A percentile compares a stretch with the other conserved stretches of the same genome.
Conservation (phyloP, 2,888 invertebrate species). For the Apocheima hispidaria region DNA sequence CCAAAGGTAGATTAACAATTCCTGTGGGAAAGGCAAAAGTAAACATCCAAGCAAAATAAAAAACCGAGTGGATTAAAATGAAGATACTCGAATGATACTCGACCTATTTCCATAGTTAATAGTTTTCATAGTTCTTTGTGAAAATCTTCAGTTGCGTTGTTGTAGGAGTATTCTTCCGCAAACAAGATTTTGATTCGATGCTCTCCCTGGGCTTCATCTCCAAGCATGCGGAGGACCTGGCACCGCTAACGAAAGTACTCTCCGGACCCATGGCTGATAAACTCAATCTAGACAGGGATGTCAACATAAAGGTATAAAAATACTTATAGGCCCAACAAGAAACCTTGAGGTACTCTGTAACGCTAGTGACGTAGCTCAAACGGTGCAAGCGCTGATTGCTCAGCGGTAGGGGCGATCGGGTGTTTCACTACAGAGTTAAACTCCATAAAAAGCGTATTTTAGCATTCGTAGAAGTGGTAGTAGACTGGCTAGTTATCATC, state of each 20-base stretch:
- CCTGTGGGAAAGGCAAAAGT: no score
- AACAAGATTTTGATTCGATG: constrained; percentile 89
- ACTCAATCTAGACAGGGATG: constrained; percentile 87
- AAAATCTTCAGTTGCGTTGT: neutral
- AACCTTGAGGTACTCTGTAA: neutral
- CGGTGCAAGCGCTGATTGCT: neutral
- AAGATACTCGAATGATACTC: no score
- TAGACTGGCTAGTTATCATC: no score
- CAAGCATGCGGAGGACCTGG: constrained; percentile 92
- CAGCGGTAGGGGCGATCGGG: no score
- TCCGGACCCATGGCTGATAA: constrained; percentile 73
- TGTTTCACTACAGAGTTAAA: no score
- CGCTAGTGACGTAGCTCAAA: neutral
- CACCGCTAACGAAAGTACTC: constrained; percentile 90
- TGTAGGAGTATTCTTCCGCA: constrained; percentile 89
- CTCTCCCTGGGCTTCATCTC: constrained; percentile 94
- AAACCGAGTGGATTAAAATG: no score
- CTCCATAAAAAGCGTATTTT: no score
- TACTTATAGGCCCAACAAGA: neutral
- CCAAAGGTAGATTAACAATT: constrained; percentile 64
- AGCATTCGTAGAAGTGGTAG: no score
- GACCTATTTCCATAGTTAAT: no score
- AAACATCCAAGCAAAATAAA: no score
- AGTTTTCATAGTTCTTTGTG: no score
- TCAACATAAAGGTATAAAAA: constrained; percentile 84